A percentile compares a stretch with the other conserved stretches of the same genome.
These are phyloP conservation scores for Heteromurus nitidus DNA, from an alignment of 2,888 invertebrate genomes.

Conservation along the genomic window DNA sequence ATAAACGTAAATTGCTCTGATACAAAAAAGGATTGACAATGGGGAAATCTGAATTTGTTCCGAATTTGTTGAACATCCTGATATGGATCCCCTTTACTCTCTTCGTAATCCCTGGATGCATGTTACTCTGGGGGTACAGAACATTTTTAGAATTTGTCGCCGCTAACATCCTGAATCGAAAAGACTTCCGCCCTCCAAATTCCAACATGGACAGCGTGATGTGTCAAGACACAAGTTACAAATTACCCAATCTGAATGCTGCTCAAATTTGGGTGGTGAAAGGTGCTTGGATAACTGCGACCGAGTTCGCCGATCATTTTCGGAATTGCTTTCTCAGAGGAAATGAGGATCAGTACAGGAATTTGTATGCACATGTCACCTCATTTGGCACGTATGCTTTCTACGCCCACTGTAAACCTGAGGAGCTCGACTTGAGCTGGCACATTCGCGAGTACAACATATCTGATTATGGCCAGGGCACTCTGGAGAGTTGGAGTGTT, in stretches of 20 bases:
- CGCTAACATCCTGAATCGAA: slow-evolving; percentile 21
- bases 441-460: slow-evolving; percentile 53
- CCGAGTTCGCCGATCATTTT: slow-evolving; percentile 60
- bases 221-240: slow-evolving; percentile 42
- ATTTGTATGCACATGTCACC: slow-evolving; percentile 58
- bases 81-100: slow-evolving; percentile 30
- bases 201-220: slow-evolving; percentile 20
- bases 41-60: not conserved
- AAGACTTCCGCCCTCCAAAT: slow-evolving; percentile 29
- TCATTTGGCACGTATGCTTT: slow-evolving; percentile 43
- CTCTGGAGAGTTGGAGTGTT: slow-evolving; percentile 54
- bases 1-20: too few relatives aligned
- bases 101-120: not conserved
- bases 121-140: slow-evolving; percentile 9
- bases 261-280: slow-evolving; percentile 58
- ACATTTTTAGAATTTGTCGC: slow-evolving; percentile 16
- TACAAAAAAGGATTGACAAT: too few relatives aligned
- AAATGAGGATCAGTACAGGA: slow-evolving; percentile 45
- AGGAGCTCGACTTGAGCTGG: slow-evolving; percentile 48
- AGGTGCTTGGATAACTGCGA: slow-evolving; percentile 49
- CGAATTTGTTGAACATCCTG: not conserved
- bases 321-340: slow-evolving; percentile 51
- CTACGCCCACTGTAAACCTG: slow-evolving; percentile 41
- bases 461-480: slow-evolving; percentile 40
- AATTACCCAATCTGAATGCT: slow-evolving; percentile 35